Evolutionary conservation across 2,797 vertebrate species (phyloP).

Genomic region (Potorous gilbertii): DNA sequence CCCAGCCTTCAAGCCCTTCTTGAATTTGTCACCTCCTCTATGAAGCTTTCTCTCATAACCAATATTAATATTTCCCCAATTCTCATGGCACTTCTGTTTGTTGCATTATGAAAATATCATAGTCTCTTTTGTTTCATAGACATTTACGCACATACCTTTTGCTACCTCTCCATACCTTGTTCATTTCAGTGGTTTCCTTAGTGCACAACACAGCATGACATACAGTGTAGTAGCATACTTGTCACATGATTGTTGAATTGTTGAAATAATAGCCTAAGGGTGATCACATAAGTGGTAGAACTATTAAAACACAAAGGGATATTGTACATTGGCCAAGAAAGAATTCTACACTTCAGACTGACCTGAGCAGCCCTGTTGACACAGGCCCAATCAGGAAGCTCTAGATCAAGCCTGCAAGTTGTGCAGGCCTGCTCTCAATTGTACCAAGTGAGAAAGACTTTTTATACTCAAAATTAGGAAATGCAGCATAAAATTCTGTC

Average conservation of each 20-base stretch:
- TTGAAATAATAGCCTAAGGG: neutral
- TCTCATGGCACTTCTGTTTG: neutral
- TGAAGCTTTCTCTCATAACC: neutral
- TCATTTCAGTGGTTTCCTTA: neutral
- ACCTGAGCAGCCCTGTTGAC: neutral
- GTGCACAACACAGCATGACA: too few species aligned
- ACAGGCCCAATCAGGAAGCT: neutral
- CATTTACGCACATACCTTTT: neutral
- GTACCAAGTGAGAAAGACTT: neutral
- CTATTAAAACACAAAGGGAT: neutral
- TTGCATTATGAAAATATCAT: neutral
- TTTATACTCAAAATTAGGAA: conserved; percentile 25
- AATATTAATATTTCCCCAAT: neutral
- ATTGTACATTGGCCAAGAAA: neutral
- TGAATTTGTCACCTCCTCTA: neutral
- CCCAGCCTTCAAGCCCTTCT: neutral
- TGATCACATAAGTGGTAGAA: neutral
- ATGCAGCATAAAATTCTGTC: neutral
- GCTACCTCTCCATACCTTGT: neutral
- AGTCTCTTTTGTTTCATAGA: neutral
- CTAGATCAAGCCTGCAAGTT: too few species aligned
- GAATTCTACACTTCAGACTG: neutral
- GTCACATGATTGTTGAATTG: neutral
- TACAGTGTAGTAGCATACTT: neutral
- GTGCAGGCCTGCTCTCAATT: neutral